Conservation (phyloP, 2,797 vertebrate genomes). For the Poeciliopsis turneri region DNA sequence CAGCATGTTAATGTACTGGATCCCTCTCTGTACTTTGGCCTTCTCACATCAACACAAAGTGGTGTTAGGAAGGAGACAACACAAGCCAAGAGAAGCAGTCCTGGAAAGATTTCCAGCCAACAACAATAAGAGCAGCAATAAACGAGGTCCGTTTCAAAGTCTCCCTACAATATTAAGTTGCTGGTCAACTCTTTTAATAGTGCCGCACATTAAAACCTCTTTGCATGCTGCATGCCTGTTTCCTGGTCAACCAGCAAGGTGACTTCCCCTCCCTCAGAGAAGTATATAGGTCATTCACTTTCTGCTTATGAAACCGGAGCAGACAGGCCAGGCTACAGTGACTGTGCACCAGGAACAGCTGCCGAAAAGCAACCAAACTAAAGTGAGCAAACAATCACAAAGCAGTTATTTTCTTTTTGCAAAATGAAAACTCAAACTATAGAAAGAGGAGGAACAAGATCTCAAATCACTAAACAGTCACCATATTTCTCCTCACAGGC, state of each 20-base stretch:
- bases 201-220: conserved; percentile 59
- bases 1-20: conserved; percentile 43
- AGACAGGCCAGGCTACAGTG: conserved; percentile 74
- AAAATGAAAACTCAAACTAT: not conserved
- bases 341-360: conserved; percentile 69
- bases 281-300: conserved; percentile 81
- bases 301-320: conserved; percentile 79
- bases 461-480: not conserved
- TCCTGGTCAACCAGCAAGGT: conserved; percentile 78
- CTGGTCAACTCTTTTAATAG: conserved; percentile 61
- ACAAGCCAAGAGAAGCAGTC: conserved; percentile 17
- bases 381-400: conserved; percentile 47
- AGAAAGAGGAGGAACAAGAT: no score
- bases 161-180: conserved; percentile 35
- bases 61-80: conserved; percentile 23
- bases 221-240: conserved; percentile 55
- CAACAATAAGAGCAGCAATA: conserved; percentile 25
- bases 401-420: conserved; percentile 32
- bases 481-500: not conserved
- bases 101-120: conserved; percentile 27
- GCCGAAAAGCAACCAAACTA: conserved; percentile 43
- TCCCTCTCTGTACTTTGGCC: conserved; percentile 37
- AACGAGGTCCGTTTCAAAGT: conserved; percentile 32
- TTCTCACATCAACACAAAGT: conserved; percentile 35
- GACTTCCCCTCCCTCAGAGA: conserved; percentile 79